phyloP scores from a whole-genome alignment of 2,113 vertebrate species.

The Circaetus gallicus region DNA sequence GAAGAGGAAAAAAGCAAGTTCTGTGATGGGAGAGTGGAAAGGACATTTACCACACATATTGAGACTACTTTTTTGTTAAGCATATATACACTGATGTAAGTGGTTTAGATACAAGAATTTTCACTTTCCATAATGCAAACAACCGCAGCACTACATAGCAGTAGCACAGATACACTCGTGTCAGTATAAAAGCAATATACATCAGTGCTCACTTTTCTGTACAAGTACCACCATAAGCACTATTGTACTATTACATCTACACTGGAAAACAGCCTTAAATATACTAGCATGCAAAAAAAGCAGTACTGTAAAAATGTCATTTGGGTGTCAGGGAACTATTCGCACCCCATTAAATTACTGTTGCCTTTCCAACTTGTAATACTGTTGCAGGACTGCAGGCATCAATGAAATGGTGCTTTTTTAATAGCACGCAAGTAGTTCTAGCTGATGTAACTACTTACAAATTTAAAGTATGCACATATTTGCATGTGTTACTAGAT shows the following conservation, averaged over 20 bases:
- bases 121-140: background rate
- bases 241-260: background rate
- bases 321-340: background rate
- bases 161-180: background rate
- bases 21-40: background rate
- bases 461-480: background rate
- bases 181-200: background rate
- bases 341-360: background rate
- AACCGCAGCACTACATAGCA: background rate
- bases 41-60: background rate
- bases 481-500: background rate
- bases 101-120: background rate
- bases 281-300: background rate
- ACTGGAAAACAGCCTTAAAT: background rate
- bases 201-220: background rate
- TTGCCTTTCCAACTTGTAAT: background rate
- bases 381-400: background rate
- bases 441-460: background rate
- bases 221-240: background rate
- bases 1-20: background rate
- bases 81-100: background rate
- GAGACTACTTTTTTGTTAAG: background rate
- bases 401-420: background rate
- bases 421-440: background rate
- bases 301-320: background rate